A percentile compares a stretch with the other conserved stretches of the same genome.
Evolutionary conservation across 2,888 invertebrate genomes (phyloP).

Genomic region (Thera britannica): DNA sequence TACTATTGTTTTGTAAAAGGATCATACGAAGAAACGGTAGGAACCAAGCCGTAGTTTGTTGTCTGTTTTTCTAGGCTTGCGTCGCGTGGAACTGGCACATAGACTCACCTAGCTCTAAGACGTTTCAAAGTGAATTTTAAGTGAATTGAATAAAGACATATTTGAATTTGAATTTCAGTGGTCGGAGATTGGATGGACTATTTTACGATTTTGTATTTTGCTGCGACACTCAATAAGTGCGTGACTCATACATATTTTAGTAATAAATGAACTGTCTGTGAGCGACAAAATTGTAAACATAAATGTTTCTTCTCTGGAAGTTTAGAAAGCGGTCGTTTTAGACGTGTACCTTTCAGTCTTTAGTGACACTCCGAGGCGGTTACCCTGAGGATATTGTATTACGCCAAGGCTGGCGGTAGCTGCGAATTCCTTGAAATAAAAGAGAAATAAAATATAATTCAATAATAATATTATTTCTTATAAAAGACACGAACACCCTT

Average conservation of each 20-base stretch:
- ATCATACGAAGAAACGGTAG: too few species aligned
- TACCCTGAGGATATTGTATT: conserved; percentile 64
- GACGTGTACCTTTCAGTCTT: conserved; percentile 46
- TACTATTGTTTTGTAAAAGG: too few species aligned
- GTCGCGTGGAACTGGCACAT: too few species aligned
- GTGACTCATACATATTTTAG: conserved; percentile 27
- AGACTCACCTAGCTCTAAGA: too few species aligned
- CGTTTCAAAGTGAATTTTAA: too few species aligned
- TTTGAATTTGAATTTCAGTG: neutral
- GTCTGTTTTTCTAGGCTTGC: too few species aligned
- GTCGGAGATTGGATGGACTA: neutral
- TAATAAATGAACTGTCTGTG: conserved; percentile 49
- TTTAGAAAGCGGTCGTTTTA: conserved; percentile 56
- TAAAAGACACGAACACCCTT: conserved; percentile 51
- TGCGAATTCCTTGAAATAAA: conserved; percentile 64
- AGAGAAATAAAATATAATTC: conserved; percentile 54
- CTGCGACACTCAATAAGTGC: neutral
- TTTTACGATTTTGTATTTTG: neutral
- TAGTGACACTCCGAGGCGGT: conserved; percentile 53
- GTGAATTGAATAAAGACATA: too few species aligned
- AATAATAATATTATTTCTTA: conserved; percentile 56
- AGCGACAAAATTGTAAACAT: conserved; percentile 52
- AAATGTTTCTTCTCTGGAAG: conserved; percentile 53
- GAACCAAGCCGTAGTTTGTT: too few species aligned
- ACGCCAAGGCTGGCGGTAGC: conserved; percentile 55